These are phyloP conservation scores for Drosophila sp. DNA, from an alignment of 1,140 invertebrate genomes.

Conservation along the genomic window DNA sequence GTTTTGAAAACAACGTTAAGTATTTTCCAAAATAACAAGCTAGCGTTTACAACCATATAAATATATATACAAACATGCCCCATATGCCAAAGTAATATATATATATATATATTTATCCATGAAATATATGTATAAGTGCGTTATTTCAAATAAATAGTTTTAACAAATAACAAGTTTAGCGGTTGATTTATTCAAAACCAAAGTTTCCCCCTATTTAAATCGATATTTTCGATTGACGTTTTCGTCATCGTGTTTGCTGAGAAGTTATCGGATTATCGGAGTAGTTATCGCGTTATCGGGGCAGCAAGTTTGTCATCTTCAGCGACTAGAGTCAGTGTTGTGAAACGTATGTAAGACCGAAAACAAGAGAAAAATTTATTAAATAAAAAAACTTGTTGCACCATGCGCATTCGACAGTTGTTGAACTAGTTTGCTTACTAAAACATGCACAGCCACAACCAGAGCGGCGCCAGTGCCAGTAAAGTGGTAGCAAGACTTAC, in stretches of 20 bases:
- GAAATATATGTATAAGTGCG: not conserved
- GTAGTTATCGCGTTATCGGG: no score
- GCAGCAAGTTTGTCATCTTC: not conserved
- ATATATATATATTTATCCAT: conserved; percentile 60
- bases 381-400: conserved; percentile 40
- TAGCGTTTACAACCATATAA: conserved; percentile 45
- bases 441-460: conserved; percentile 57
- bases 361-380: conserved; percentile 35
- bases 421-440: conserved; percentile 51
- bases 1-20: conserved; percentile 37
- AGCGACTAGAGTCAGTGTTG: conserved; percentile 7
- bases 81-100: conserved; percentile 68
- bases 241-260: no score
- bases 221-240: no score
- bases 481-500: conserved; percentile 79
- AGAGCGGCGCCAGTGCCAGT: conserved; percentile 45
- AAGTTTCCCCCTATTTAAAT: no score
- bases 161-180: no score
- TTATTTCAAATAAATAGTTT: not conserved
- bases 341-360: conserved; percentile 27
- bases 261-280: no score
- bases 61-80: conserved; percentile 48
- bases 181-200: no score
- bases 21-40: conserved; percentile 33
- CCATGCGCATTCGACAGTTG: conserved; percentile 17